Percentiles rank a stretch among this genome's conserved stretches.
phyloP scores from a whole-genome alignment of 2,888 invertebrate genomes.

The Nomada flava region DNA sequence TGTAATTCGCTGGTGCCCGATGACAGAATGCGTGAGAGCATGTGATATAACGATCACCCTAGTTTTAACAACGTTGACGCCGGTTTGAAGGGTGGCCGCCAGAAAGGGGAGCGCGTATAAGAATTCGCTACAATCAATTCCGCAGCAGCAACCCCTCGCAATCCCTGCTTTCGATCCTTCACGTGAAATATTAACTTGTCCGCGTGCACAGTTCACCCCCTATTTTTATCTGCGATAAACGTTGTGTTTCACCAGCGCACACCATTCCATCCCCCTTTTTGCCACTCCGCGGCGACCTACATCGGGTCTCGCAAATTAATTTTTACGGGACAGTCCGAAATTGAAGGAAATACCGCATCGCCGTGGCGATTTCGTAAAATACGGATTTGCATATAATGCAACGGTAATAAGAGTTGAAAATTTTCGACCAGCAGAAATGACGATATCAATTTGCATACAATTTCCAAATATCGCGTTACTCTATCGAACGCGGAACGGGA shows the following conservation, averaged over 20 bases:
- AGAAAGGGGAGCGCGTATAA: slow-evolving; percentile 65
- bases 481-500: slow-evolving; percentile 20
- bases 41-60: slow-evolving; percentile 50
- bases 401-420: slow-evolving; percentile 25
- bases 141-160: slow-evolving; percentile 62
- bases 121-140: slow-evolving; percentile 73
- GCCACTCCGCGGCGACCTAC: slow-evolving; percentile 58
- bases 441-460: slow-evolving; percentile 49
- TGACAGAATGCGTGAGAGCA: slow-evolving; percentile 17
- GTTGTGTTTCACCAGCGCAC: slow-evolving; percentile 26
- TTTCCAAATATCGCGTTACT: slow-evolving; percentile 36
- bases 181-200: slow-evolving; percentile 67
- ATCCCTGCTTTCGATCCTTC: slow-evolving; percentile 65
- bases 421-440: slow-evolving; percentile 15
- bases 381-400: slow-evolving; percentile 44
- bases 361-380: slow-evolving; percentile 37
- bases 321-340: slow-evolving; percentile 41
- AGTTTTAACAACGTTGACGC: slow-evolving; percentile 62
- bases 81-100: slow-evolving; percentile 36
- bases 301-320: slow-evolving; percentile 43
- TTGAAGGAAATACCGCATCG: slow-evolving; percentile 38
- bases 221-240: slow-evolving; percentile 41
- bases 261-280: slow-evolving; percentile 12
- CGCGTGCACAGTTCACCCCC: slow-evolving; percentile 22
- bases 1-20: slow-evolving; percentile 22